Base-by-base conservation (phyloP, 2,113 vertebrate species). In the Dryoscopus gambensis region DNA sequence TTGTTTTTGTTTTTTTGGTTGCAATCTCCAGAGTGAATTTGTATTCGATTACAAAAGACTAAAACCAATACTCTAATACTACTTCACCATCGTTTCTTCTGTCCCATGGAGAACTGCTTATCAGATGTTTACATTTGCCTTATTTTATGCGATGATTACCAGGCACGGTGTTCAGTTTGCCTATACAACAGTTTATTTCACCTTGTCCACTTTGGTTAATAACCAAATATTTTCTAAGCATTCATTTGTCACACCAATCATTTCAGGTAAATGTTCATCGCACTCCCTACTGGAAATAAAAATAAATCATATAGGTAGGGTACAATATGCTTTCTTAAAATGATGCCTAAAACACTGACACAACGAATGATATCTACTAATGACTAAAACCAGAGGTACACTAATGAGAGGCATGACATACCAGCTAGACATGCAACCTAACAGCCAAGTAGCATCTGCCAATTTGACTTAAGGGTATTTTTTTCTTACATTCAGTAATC, bases 301-400 rank as follows among this genome's bases (percentile, higher is more conserved):
- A 88, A 67, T 46, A 74, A 64, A 15, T 63, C 67, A 27, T 78
- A 75, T 11, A 83, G 69, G 16, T 90, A 90, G 33, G 47, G 68
- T 95, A 89, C 40, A 69, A 85, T 70, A 93, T 60, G 40, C 37
- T 89, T 23, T 67, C 70, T 70, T 95, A 93, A 93, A 92, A 69
- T 56, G 30, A 80, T 74, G 74, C 76, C 57, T 95, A 94, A 93
- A 85, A 50, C 62, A 70, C 37, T 92, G 90, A 84, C 42, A 78
- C 69, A 94, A 93, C 91, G 95, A 93, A 53, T 68, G 57, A 22
- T 74, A 89, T 46, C 79, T 94, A 92, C 68, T 95, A 91, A 44
- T 25, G 28, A 94, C 84, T 94, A 95, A 95, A 95, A 44, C 74
- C 86, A 84, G 84, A 80, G 40, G 46, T 71, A 83, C 94, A 71